Evolutionary conservation across 2,113 vertebrate genomes (phyloP).

Genomic region (Pelodiscus sinensis): DNA sequence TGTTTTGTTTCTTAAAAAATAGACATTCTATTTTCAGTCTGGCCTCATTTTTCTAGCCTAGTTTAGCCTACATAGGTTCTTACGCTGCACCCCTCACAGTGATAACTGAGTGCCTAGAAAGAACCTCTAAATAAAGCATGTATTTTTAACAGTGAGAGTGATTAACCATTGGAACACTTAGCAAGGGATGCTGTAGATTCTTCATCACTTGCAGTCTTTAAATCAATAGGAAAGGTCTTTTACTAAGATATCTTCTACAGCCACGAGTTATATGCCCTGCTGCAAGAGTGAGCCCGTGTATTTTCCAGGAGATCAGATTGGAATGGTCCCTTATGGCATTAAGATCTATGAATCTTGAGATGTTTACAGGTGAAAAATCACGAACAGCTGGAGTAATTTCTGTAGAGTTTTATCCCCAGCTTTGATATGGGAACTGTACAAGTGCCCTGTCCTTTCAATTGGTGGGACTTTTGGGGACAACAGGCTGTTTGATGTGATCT

Average conservation of each 20-base stretch:
- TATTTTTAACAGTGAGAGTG: background rate
- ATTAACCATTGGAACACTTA: conserved; percentile 5
- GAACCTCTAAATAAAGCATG: background rate
- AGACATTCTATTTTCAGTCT: conserved; percentile 4
- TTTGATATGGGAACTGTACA: background rate
- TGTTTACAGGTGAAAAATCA: background rate
- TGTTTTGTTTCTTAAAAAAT: background rate
- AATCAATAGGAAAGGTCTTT: background rate
- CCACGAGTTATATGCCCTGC: background rate
- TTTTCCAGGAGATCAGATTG: background rate
- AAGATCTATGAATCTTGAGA: background rate
- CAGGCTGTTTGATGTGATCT: background rate
- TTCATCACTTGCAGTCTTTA: background rate
- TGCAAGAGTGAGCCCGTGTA: background rate
- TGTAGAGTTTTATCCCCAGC: too few species aligned
- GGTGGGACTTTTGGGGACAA: background rate
- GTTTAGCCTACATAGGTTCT: background rate
- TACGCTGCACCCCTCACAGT: background rate
- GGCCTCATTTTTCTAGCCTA: conserved; percentile 10
- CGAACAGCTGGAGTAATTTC: background rate
- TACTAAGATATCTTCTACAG: background rate
- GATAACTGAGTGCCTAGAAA: background rate
- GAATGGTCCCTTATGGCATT: background rate
- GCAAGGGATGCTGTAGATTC: background rate
- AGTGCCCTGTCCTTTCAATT: background rate